phyloP scores from a whole-genome alignment of 2,113 vertebrate genomes.

The Willisornis vidua region DNA sequence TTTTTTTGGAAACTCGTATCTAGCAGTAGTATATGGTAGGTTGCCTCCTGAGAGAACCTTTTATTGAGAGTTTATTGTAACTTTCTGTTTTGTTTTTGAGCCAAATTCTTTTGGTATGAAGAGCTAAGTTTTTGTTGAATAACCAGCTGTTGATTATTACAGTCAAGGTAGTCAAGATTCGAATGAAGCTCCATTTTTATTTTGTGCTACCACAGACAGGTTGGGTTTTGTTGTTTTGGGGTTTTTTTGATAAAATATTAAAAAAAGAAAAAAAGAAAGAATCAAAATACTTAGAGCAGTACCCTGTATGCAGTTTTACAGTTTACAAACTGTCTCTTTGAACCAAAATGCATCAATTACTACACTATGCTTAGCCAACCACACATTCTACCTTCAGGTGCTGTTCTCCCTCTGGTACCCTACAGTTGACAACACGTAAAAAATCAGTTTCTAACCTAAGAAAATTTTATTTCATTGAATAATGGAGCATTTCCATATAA shows the following conservation, averaged over 20 bases:
- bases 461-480: constrained; percentile 38
- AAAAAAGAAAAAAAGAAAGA: not conserved
- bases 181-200: constrained; percentile 54
- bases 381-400: constrained; percentile 61
- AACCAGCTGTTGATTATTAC: constrained; percentile 38
- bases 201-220: constrained; percentile 49
- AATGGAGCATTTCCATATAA: constrained; percentile 62
- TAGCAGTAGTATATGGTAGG: constrained; percentile 78
- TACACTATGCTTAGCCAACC: constrained; percentile 44
- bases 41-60: constrained; percentile 73
- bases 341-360: constrained; percentile 71
- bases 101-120: constrained; percentile 64
- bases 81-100: constrained; percentile 70
- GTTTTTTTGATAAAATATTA: constrained; percentile 11
- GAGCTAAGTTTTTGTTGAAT: constrained; percentile 50
- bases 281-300: constrained; percentile 44
- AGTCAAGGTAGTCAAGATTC: constrained; percentile 40
- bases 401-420: constrained; percentile 46
- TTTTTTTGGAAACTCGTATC: constrained; percentile 75
- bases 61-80: constrained; percentile 79
- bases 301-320: constrained; percentile 68
- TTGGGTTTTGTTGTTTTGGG: not conserved
- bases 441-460: constrained; percentile 55
- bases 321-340: constrained; percentile 68
- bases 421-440: constrained; percentile 17